These are phyloP conservation scores for Lypha dubia DNA, from an alignment of 2,888 invertebrate genomes.

Conservation along the genomic window DNA sequence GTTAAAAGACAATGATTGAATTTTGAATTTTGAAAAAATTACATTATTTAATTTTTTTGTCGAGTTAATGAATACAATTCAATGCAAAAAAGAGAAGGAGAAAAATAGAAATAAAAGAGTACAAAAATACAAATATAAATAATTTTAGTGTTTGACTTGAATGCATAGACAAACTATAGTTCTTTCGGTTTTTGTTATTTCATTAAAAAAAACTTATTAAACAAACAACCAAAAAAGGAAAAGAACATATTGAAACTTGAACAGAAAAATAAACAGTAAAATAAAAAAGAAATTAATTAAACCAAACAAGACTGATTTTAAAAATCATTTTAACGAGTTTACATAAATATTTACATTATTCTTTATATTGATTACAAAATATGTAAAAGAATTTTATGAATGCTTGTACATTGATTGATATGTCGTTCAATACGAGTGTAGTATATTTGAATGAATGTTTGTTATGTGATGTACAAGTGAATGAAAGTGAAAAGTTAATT, in stretches of 20 bases:
- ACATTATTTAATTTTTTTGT: conserved; percentile 70
- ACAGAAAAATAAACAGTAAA: conserved; percentile 1
- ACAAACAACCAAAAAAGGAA: not conserved
- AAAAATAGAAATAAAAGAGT: conserved; percentile 82
- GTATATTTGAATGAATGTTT: not conserved
- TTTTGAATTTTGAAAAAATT: conserved; percentile 65
- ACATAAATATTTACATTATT: conserved; percentile 42
- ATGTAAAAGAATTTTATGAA: not conserved
- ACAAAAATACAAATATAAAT: conserved; percentile 81
- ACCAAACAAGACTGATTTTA: conserved; percentile 27
- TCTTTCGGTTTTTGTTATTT: conserved; percentile 41
- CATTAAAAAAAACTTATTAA: conserved; percentile 16
- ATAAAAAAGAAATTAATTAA: conserved; percentile 16
- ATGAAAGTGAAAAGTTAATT: not conserved
- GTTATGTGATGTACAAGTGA: conserved; percentile 3
- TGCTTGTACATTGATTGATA: not conserved
- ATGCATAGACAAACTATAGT: conserved; percentile 62
- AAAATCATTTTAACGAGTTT: conserved; percentile 12
- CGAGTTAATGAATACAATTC: conserved; percentile 76
- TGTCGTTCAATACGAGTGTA: too few species aligned
- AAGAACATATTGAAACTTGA: conserved; percentile 14
- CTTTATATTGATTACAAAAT: conserved; percentile 9
- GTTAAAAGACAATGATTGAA: conserved; percentile 58
- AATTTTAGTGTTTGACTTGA: conserved; percentile 76
- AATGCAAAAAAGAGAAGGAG: conserved; percentile 79